Base-by-base conservation (phyloP, 2,113 vertebrate genomes). In the Oryzias melastigma region DNA sequence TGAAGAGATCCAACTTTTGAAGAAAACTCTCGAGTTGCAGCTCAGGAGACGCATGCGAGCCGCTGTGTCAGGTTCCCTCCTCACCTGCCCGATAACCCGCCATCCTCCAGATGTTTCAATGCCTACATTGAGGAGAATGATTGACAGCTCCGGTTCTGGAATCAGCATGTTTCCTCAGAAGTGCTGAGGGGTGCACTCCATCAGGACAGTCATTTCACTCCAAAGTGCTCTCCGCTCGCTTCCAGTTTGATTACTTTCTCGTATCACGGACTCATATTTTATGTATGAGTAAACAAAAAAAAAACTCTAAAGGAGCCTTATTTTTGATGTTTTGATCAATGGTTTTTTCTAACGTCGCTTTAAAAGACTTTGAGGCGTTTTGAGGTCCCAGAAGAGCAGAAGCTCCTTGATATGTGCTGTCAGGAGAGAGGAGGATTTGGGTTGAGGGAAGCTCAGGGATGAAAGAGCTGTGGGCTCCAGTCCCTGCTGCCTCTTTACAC, bases 121-220 rank as follows among this genome's bases (percentile, higher is more conserved):
- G 62, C 51, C 51, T 47, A 1, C 42, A 3, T 35, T 18, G 42
- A 48, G 63, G 22, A 58, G 7, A 56, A n/a, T 78, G 78, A 82
- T 65, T 63, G 86, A 73, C 80, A 73, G 15, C 12, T 65, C 25
- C 27, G 57, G n/a, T 7, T 22, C 24, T 70, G 35, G 68, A 68
- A 55, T 85, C 80, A 78, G 70, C 74, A 24, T 58, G 54, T 81
- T 80, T 79, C 50, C 59, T 45, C 18, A 46, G 73, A 80, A 73
- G 12, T 71, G 80, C 82, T 83, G 75, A 80, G 73, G 69, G 18
- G 27, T 52, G 14, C 40, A 0, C 35, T 3, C 6, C 16, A 25
- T 14, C 7, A 14, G 29, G 54, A 62, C 53, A 12, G 49, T 20
- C 16, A 41, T 55, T 75, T 66, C 40, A 4, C 70, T 29, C 15